phyloP scores from a whole-genome alignment of 2,113 vertebrate species.

The Pogonocichla stellata region DNA sequence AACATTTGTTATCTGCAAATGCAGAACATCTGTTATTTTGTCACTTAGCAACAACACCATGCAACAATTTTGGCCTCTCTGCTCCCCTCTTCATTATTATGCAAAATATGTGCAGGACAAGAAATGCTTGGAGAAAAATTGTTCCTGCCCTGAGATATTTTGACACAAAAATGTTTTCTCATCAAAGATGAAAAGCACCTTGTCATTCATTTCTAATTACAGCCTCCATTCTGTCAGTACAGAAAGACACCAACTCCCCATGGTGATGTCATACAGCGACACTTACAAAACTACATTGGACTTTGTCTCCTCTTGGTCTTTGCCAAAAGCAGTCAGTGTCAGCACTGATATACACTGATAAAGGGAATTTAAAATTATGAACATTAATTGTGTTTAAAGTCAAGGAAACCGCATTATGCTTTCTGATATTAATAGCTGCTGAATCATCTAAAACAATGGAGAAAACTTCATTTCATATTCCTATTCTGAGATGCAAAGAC shows the following conservation, averaged over 20 bases:
- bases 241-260: slow-evolving; percentile 10
- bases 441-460: slow-evolving; percentile 6
- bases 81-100: slow-evolving; percentile 29
- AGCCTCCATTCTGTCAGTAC: slow-evolving; percentile 26
- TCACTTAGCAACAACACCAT: slow-evolving; percentile 65
- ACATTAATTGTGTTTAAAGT: not conserved
- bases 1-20: slow-evolving; percentile 28
- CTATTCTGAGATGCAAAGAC: not conserved
- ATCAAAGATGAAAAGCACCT: slow-evolving; percentile 66
- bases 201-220: slow-evolving; percentile 73
- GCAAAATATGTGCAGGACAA: slow-evolving; percentile 61
- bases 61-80: not conserved
- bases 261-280: slow-evolving; percentile 40
- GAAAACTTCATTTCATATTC: not conserved
- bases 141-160: slow-evolving; percentile 66
- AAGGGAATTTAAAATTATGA: slow-evolving; percentile 13
- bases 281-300: slow-evolving; percentile 25
- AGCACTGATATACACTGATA: not conserved
- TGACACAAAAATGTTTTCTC: slow-evolving; percentile 68
- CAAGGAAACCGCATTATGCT: not conserved
- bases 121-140: slow-evolving; percentile 63
- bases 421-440: slow-evolving; percentile 14
- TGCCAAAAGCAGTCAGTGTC: not conserved
- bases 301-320: not conserved
- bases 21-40: slow-evolving; percentile 45